These are phyloP conservation scores for Oscarella lobularis DNA, from an alignment of 37 sponge, comb jelly and placozoan genomes.

Conservation along the genomic window DNA sequence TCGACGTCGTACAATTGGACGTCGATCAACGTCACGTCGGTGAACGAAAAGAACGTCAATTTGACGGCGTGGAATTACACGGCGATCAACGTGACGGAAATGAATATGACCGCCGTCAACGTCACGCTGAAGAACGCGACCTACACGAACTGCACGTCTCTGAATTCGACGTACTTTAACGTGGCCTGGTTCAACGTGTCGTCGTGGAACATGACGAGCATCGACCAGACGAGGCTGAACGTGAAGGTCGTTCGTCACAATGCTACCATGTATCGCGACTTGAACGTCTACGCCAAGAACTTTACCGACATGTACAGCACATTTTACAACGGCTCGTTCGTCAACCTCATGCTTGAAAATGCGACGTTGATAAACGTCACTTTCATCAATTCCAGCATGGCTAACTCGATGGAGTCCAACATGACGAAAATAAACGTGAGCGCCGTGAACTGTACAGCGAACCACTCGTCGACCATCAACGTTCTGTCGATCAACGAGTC, in stretches of 20 bases:
- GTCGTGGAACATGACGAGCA: neutral
- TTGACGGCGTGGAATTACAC: neutral
- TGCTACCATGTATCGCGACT: no score
- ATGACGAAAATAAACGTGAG: no score
- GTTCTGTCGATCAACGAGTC: no score
- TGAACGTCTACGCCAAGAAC: no score
- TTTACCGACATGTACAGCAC: neutral
- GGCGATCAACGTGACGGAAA: neutral
- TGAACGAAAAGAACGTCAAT: neutral
- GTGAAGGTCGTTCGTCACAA: no score
- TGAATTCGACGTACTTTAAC: neutral
- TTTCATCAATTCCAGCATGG: neutral
- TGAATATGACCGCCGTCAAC: neutral
- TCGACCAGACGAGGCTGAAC: no score
- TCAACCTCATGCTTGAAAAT: neutral
- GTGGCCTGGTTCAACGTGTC: neutral
- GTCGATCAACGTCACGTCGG: neutral
- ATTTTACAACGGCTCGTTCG: neutral
- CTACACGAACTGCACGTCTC: neutral
- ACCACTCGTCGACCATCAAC: no score
- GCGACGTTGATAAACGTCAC: neutral
- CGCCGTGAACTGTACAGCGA: no score
- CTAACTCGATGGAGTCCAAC: no score
- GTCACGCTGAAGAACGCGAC: neutral
- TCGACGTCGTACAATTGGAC: neutral